Conservation (phyloP, 2,888 invertebrate species). For the Sinelater perroti region DNA sequence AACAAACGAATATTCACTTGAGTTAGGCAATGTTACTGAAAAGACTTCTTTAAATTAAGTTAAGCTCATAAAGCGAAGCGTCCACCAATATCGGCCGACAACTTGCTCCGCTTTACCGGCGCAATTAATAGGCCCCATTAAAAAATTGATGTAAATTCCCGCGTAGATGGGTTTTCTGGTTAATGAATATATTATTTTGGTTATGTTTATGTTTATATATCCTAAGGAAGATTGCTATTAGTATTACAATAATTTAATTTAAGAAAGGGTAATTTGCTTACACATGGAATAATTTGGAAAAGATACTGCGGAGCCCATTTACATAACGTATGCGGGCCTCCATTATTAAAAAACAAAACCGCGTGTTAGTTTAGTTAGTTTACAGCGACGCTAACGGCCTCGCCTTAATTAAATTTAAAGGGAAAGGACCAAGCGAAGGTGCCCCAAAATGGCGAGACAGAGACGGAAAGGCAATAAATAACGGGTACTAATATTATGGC, state of each 20-base stretch:
- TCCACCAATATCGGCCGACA: not conserved
- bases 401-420: conserved; percentile 40
- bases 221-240: conserved; percentile 14
- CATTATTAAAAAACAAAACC: conserved; percentile 30
- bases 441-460: conserved; percentile 12
- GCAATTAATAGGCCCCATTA: not conserved
- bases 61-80: not conserved
- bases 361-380: conserved; percentile 30
- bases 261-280: conserved; percentile 23
- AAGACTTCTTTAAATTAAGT: conserved; percentile 1
- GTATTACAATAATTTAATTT: conserved; percentile 26
- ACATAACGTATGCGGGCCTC: conserved; percentile 19
- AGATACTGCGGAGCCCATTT: conserved; percentile 18
- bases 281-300: conserved; percentile 16
- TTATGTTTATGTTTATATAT: conserved; percentile 20
- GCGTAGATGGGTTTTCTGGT: conserved; percentile 1
- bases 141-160: conserved; percentile 15
- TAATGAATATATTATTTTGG: conserved; percentile 15
- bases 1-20: too few relatives aligned
- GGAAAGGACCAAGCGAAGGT: conserved; percentile 18
- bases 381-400: conserved; percentile 33
- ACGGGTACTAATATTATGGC: conserved; percentile 26
- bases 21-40: conserved; percentile 7
- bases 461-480: conserved; percentile 24
- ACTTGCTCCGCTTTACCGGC: not conserved